Percentiles rank a stretch among this genome's conserved stretches.
Conservation (phyloP, 2,888 invertebrate genomes). For the Cyaniris semiargus region DNA sequence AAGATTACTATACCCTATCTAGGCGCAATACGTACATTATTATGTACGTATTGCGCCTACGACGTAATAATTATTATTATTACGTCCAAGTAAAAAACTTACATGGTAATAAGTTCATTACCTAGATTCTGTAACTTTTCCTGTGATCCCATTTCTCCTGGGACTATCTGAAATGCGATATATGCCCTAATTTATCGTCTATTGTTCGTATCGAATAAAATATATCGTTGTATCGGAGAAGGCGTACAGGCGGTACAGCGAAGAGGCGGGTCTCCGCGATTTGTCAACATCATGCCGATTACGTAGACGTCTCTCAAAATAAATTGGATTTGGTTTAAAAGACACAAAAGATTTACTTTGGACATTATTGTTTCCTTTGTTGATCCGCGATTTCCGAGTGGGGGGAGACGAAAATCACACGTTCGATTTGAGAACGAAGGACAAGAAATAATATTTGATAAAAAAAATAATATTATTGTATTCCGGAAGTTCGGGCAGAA, state of each 20-base stretch:
- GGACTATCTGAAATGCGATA: neutral
- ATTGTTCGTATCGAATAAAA: slow-evolving; percentile 56
- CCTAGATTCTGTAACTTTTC: too few species aligned
- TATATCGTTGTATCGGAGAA: slow-evolving; percentile 61
- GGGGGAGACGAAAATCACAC: neutral
- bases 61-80: too few species aligned
- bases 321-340: slow-evolving; percentile 69
- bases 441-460: neutral
- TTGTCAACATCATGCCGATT: slow-evolving; percentile 72
- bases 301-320: slow-evolving; percentile 52
- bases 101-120: too few species aligned
- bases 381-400: slow-evolving; percentile 15
- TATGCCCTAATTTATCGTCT: slow-evolving; percentile 44
- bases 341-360: slow-evolving; percentile 32
- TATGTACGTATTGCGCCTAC: too few species aligned
- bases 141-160: neutral
- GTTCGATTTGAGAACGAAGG: neutral
- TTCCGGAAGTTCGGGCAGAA: too few species aligned
- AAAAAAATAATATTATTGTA: too few species aligned
- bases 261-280: slow-evolving; percentile 72
- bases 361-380: slow-evolving; percentile 35
- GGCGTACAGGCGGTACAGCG: slow-evolving; percentile 73
- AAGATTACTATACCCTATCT: too few species aligned
- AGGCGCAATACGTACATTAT: too few species aligned
- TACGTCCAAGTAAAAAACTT: too few species aligned